These are phyloP conservation scores for Opisthograptis luteolata DNA, from an alignment of 2,888 invertebrate species.

Conservation along the genomic window DNA sequence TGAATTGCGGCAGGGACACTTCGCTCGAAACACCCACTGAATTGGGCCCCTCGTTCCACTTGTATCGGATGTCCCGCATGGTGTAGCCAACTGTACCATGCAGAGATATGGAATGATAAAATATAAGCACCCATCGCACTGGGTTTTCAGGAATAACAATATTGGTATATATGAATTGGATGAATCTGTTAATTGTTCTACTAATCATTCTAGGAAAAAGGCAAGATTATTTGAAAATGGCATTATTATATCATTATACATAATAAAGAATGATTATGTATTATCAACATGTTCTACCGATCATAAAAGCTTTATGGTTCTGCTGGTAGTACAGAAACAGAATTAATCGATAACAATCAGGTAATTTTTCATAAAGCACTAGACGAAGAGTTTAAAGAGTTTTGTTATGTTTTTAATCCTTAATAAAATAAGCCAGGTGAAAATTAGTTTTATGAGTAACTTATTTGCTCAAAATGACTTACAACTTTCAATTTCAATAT, in stretches of 20 bases:
- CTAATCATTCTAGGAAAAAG: conserved; percentile 13
- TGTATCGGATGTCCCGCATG: conserved; percentile 98
- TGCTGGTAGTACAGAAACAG: conserved; percentile 34
- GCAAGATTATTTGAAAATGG: too few relatives aligned
- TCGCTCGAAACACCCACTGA: conserved; percentile 97
- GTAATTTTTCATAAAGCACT: conserved; percentile 18
- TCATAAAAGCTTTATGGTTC: conserved; percentile 52
- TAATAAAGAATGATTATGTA: conserved; percentile 6
- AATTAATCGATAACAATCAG: neutral
- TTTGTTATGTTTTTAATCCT: neutral
- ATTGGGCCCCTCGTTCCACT: conserved; percentile 97
- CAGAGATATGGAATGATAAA: conserved; percentile 79
- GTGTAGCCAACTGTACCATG: conserved; percentile 96
- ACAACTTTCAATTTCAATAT: conserved; percentile 98
- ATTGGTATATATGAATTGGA: conserved; percentile 28
- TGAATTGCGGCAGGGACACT: conserved; percentile 98
- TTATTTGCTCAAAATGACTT: conserved; percentile 81
- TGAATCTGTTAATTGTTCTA: conserved; percentile 13
- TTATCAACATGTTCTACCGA: conserved; percentile 46
- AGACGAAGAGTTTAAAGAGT: neutral
- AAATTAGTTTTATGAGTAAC: neutral
- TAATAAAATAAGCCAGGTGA: conserved; percentile 30
- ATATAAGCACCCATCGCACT: conserved; percentile 81
- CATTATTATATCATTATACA: too few relatives aligned
- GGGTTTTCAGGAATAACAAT: conserved; percentile 62